Percentiles rank a stretch among this genome's conserved stretches.
Conservation (phyloP, 2,113 vertebrate genomes). For the Forbesichthys agassizii region DNA sequence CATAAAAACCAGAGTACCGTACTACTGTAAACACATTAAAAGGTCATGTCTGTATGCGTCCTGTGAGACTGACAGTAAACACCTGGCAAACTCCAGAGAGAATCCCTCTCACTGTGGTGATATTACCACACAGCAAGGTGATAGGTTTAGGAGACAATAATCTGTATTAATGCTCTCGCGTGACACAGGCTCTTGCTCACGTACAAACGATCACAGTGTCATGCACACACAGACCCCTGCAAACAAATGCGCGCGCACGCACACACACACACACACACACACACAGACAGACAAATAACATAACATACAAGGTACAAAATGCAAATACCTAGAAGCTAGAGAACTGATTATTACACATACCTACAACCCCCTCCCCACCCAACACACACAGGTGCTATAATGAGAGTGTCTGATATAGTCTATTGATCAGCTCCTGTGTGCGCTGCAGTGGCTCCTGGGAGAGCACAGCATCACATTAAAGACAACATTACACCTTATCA, state of each 20-base stretch:
- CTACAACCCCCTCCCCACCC: conserved; percentile 13
- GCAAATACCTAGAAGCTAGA: conserved; percentile 1
- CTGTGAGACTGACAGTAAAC: conserved; percentile 28
- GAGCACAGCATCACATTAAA: conserved; percentile 67
- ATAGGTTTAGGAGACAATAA: not conserved
- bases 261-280: not conserved
- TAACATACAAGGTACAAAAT: not conserved
- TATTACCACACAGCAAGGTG: conserved; percentile 39
- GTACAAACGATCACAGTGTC: too few species aligned
- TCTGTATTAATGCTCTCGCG: not conserved
- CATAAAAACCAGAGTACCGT: not conserved
- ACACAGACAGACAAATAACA: not conserved
- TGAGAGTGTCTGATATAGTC: conserved; percentile 60
- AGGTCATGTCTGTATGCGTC: not conserved
- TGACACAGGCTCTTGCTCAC: not conserved
- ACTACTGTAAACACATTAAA: not conserved
- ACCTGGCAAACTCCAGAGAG: not conserved
- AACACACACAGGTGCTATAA: conserved; percentile 43
- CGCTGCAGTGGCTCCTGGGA: conserved; percentile 57
- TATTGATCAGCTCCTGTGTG: conserved; percentile 64
- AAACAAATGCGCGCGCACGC: not conserved
- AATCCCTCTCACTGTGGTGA: conserved; percentile 24
- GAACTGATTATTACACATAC: conserved; percentile 10
- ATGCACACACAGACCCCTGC: too few species aligned
- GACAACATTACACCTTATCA: conserved; percentile 69